These are phyloP conservation scores for Alectoris magna DNA, from an alignment of 2,797 vertebrate genomes.

Conservation along the genomic window DNA sequence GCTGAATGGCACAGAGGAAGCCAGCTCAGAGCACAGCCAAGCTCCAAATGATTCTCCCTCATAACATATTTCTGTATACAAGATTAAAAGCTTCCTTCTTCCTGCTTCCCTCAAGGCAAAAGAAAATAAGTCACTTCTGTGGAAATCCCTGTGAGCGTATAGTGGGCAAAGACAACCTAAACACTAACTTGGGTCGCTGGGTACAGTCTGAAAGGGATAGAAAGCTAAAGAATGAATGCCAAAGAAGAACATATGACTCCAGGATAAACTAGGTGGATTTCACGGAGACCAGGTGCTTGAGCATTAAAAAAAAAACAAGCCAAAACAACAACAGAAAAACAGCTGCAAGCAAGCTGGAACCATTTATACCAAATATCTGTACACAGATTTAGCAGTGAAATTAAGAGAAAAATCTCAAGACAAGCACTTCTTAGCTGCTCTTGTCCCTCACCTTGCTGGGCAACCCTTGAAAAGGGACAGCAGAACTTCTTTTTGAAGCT, in stretches of 20 bases:
- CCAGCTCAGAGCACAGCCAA: slow-evolving; percentile 7
- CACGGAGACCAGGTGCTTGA: neutral
- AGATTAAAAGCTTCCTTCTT: slow-evolving; percentile 15
- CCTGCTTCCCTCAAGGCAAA: neutral
- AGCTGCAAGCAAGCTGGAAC: neutral
- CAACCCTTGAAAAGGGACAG: neutral
- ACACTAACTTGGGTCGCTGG: neutral
- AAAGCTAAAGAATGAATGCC: neutral
- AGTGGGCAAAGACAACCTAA: neutral
- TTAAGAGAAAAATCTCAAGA: neutral
- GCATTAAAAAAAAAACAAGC: neutral
- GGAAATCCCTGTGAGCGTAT: neutral
- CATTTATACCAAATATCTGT: neutral
- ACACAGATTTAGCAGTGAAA: neutral
- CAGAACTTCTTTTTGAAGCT: neutral
- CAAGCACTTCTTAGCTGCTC: neutral
- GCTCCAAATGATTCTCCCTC: neutral
- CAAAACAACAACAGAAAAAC: neutral
- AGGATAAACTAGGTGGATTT: neutral
- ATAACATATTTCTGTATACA: neutral
- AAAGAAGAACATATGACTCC: neutral
- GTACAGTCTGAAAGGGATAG: neutral
- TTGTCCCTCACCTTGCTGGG: neutral
- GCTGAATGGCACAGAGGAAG: neutral
- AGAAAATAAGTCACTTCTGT: neutral